Evolutionary conservation across 2,797 vertebrate species (phyloP).

Genomic region (Girardinus metallicus): DNA sequence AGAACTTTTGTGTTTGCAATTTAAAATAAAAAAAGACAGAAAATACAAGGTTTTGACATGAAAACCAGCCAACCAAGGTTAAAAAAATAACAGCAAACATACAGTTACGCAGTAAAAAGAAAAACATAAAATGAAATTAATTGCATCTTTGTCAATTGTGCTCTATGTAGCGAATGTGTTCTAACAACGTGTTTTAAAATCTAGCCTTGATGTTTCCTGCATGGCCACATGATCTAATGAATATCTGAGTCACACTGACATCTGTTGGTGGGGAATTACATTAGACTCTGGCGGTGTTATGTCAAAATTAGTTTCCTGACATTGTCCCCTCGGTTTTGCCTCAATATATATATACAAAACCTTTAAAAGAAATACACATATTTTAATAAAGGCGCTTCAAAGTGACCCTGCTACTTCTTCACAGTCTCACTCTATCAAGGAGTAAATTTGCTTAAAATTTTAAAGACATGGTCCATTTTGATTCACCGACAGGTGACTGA

Average conservation of each 20-base stretch:
- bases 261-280: slow-evolving; percentile 48
- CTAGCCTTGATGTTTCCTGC: neutral
- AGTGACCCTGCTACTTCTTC: no score
- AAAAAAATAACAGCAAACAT: neutral
- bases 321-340: neutral
- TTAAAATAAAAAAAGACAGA: neutral
- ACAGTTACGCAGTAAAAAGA: neutral
- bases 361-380: neutral
- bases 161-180: neutral
- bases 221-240: neutral
- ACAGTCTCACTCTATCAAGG: neutral
- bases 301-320: slow-evolving; percentile 10
- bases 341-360: neutral
- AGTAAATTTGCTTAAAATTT: neutral
- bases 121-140: neutral
- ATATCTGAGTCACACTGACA: slow-evolving; percentile 47
- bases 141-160: neutral
- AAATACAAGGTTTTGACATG: neutral
- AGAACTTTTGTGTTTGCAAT: neutral
- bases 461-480: neutral
- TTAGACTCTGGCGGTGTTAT: slow-evolving; percentile 21
- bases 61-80: neutral
- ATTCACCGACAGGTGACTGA: neutral
- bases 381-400: neutral
- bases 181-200: neutral